Evolutionary conservation across 2,797 vertebrate species (phyloP).

Genomic region (Mionectes olivaceus): DNA sequence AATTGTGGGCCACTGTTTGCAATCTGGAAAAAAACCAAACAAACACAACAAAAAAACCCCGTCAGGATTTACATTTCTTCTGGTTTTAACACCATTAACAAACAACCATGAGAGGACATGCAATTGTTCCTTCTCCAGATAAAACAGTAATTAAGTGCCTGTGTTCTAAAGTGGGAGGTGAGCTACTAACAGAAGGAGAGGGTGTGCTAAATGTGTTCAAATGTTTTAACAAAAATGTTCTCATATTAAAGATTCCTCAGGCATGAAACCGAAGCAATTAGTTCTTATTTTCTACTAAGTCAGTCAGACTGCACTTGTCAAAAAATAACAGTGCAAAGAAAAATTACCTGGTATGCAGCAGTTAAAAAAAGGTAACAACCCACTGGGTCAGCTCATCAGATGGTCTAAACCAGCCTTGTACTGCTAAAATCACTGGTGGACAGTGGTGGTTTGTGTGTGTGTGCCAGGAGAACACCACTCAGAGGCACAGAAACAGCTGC

Average conservation of each 20-base stretch:
- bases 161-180: background rate
- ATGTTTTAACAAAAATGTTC: background rate
- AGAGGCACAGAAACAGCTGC: background rate
- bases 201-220: background rate
- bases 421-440: background rate
- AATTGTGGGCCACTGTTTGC: background rate
- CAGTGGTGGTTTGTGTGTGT: too few species aligned
- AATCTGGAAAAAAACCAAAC: background rate
- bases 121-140: background rate
- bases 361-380: background rate
- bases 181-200: background rate
- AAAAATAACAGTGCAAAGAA: background rate
- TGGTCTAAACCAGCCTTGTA: background rate
- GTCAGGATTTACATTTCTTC: background rate
- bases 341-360: background rate
- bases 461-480: background rate
- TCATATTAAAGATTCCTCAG: background rate
- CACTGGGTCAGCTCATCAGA: background rate
- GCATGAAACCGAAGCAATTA: slow-evolving; percentile 15
- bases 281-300: background rate
- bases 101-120: background rate
- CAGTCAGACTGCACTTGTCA: background rate
- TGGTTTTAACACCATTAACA: background rate
- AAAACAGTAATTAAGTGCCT: background rate
- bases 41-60: background rate